These are phyloP conservation scores for Sipha maydis DNA, from an alignment of 2,888 invertebrate species.

Conservation along the genomic window DNA sequence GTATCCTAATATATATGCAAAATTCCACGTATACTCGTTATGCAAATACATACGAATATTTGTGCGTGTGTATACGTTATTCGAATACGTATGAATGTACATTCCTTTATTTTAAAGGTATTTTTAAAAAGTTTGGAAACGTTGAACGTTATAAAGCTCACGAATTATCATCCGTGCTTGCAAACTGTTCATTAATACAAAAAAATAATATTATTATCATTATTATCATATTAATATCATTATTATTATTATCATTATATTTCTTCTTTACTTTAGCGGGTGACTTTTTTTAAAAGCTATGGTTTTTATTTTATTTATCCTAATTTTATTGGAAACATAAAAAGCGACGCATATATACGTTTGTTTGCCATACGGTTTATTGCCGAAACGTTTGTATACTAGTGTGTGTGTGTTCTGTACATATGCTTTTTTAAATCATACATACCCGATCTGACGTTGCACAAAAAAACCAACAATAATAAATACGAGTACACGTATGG, in stretches of 20 bases:
- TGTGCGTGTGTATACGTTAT: not conserved
- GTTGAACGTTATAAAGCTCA: no score
- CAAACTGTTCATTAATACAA: no score
- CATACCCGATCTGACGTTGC: not conserved
- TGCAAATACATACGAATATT: not conserved
- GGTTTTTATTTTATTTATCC: not conserved
- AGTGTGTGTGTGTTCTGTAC: not conserved
- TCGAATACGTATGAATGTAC: not conserved
- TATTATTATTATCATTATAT: not conserved
- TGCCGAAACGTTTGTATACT: not conserved
- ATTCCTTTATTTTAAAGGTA: constrained; percentile 6
- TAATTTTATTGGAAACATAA: not conserved
- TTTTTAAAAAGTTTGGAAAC: not conserved
- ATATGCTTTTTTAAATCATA: not conserved
- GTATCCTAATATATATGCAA: constrained; percentile 45
- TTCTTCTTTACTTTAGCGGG: not conserved
- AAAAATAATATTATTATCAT: not conserved
- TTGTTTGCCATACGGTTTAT: not conserved
- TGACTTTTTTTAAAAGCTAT: no score
- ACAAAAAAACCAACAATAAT: not conserved
- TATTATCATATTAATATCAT: not conserved
- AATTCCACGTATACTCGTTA: not conserved
- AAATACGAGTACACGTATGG: not conserved
- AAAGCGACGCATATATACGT: not conserved
- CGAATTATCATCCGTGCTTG: no score